These are phyloP conservation scores for Neoniphon sammara DNA, from an alignment of 2,797 vertebrate genomes.

Conservation along the genomic window DNA sequence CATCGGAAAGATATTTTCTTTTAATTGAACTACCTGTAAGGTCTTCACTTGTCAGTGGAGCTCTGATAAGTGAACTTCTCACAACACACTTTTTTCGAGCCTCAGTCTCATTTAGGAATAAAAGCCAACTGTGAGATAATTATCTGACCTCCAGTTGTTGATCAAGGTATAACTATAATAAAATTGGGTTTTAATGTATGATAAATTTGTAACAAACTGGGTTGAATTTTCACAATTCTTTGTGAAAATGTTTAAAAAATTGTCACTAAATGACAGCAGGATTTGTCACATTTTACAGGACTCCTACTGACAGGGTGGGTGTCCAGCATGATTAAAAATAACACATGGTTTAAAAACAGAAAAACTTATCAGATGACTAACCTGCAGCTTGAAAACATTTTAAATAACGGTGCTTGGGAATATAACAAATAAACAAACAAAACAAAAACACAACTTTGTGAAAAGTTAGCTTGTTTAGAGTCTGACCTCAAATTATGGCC, in stretches of 20 bases:
- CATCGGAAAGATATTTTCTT: background rate
- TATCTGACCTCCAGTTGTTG: background rate
- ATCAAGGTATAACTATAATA: background rate
- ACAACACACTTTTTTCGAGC: background rate
- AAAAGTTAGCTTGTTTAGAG: constrained; percentile 11
- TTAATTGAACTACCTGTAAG: background rate
- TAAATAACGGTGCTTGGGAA: too few relatives aligned
- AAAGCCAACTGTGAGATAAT: background rate
- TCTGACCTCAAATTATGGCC: constrained; percentile 4
- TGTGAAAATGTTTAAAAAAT: too few relatives aligned
- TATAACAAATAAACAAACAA: too few relatives aligned
- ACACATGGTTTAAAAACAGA: background rate
- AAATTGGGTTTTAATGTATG: too few relatives aligned
- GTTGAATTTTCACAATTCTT: too few relatives aligned
- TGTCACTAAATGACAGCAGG: background rate
- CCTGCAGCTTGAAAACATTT: constrained; percentile 11
- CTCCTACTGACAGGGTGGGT: too few relatives aligned
- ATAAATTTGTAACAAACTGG: too few relatives aligned
- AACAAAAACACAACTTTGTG: background rate
- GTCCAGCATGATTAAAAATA: background rate
- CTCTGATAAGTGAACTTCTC: background rate
- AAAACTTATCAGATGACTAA: background rate
- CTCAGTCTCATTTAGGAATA: background rate
- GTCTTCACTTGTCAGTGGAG: background rate
- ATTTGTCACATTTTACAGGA: too few relatives aligned